Evolutionary conservation across 2,888 invertebrate genomes (phyloP).

Genomic region (Eledone cirrhosa): DNA sequence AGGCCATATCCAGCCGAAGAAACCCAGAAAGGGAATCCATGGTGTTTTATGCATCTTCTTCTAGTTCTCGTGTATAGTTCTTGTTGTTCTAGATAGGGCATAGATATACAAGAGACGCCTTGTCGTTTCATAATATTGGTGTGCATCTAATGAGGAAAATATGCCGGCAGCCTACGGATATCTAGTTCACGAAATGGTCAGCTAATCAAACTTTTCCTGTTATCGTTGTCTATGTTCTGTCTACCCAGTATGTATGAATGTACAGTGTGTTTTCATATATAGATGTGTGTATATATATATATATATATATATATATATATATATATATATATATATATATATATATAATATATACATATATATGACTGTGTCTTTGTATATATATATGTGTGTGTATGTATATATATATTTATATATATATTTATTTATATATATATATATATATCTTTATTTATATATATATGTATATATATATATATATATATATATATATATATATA

Average conservation of each 20-base stretch:
- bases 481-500: no score
- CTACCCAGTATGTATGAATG: background rate
- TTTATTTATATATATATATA: no score
- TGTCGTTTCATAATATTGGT: no score
- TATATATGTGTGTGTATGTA: background rate
- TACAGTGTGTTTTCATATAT: background rate
- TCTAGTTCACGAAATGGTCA: constrained; percentile 39
- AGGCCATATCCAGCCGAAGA: background rate
- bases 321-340: background rate
- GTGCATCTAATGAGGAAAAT: constrained; percentile 26
- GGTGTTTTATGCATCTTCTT: no score
- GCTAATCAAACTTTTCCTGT: background rate
- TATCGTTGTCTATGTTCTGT: background rate
- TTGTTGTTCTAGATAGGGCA: no score
- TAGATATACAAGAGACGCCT: no score
- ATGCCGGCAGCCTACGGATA: constrained; percentile 47
- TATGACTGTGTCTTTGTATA: background rate
- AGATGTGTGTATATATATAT: background rate
- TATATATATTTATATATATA: no score
- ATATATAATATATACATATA: background rate
- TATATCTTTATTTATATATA: no score
- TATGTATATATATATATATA: no score
- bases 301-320: background rate
- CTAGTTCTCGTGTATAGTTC: no score
- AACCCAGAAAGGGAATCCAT: no score